phyloP scores from a whole-genome alignment of 2,113 vertebrate genomes.

The Gulo gulo region DNA sequence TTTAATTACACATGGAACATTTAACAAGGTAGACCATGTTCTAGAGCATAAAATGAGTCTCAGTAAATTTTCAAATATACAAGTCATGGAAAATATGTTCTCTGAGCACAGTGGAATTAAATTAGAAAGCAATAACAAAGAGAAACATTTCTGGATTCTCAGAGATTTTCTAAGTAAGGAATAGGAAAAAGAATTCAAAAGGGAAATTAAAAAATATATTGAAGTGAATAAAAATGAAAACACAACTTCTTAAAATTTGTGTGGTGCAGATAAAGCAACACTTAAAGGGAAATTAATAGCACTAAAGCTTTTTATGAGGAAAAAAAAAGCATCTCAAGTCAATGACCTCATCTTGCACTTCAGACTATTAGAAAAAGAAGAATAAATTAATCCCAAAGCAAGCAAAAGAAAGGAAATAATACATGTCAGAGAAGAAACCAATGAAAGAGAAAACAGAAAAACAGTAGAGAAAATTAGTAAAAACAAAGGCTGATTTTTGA shows the following conservation, averaged over 20 bases:
- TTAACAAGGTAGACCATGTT: neutral
- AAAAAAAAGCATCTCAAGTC: neutral
- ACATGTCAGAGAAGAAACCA: neutral
- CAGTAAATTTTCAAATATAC: neutral
- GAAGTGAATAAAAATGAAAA: neutral
- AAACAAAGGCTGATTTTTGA: neutral
- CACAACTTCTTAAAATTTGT: neutral
- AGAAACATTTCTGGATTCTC: neutral
- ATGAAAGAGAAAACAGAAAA: neutral
- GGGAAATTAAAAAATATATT: neutral
- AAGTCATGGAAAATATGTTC: neutral
- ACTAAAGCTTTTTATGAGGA: neutral
- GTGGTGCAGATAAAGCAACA: neutral
- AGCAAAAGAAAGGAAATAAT: neutral
- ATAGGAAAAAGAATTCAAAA: neutral
- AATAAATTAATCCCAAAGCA: neutral
- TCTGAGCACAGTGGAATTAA: neutral
- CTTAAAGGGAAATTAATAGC: neutral
- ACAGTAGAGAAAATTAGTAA: neutral
- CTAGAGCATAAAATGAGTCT: neutral
- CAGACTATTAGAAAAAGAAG: neutral
- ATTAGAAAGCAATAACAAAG: neutral
- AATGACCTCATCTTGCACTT: neutral
- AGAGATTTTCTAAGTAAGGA: neutral
- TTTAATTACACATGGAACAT: neutral